Base-by-base conservation (phyloP, 2,888 invertebrate species). In the Blomia tropicalis region DNA sequence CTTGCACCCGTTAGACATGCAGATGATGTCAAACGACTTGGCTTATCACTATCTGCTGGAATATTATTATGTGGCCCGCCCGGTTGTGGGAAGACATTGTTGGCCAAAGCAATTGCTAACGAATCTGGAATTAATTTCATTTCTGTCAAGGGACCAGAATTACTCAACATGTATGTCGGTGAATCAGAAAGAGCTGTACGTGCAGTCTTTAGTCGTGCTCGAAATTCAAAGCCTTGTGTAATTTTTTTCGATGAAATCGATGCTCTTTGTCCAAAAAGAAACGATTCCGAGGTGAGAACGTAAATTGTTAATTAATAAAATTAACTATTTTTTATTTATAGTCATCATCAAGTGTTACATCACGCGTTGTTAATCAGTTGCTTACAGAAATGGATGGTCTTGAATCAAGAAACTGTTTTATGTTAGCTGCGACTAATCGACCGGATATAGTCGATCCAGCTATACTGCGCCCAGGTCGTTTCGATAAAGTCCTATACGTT, bases 161-260 rank as follows among this genome's bases (percentile, higher is more conserved):
- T 98, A 60, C 78, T 98, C 63, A 96, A 92, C 72, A 98, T 96
- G 96, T 98, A 96, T 75, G 92, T 98, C 22, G 98, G 98, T 64
- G 96, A 98, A 76, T 95, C 93, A 75, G 98, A 98, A 75, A 80
- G 88, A 69, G 93, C 93, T 0, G 92, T 98, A 1, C 79, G 98
- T n/a, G 85, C 88, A 27, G 90, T 91, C 70, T 98, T 99, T 73
- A 84, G 88, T 72, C 80, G 95, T 67, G 98, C 96, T 0, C 78
- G 87, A 51, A 92, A 92, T 75, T 93, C 93, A 0, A 83, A 90
- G 0, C 98, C 98, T 0, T 98, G 96, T 73, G 92, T 98, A 2
- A 93, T 98, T 73, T 96, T 96, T 77, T 98, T 98, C 72, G 98
- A 98, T 72, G 98, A 98, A 76, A 80, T 99, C 66, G 98, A 98